These are phyloP conservation scores for Aradophagus sp. DNA, from an alignment of 1,140 invertebrate species.

Conservation along the genomic window DNA sequence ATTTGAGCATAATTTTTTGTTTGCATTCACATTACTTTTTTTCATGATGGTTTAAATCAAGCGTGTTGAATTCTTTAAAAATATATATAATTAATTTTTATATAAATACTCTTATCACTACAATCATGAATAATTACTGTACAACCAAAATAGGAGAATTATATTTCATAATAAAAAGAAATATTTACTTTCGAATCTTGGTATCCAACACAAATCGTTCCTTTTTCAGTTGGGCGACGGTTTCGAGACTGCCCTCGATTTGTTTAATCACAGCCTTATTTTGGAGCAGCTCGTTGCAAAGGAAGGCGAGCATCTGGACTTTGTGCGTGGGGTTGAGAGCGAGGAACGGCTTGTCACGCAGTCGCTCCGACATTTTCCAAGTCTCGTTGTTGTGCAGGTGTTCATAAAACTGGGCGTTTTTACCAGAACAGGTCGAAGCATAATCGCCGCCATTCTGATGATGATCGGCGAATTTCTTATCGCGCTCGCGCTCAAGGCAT, in stretches of 20 bases:
- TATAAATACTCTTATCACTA: no score
- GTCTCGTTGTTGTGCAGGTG: conserved; percentile 84
- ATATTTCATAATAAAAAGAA: no score
- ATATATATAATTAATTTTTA: no score
- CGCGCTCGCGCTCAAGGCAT: conserved; percentile 84
- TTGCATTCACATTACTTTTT: no score
- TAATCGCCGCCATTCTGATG: conserved; percentile 83
- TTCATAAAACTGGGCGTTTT: conserved; percentile 86
- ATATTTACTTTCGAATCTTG: conserved; percentile 88
- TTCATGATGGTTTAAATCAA: no score
- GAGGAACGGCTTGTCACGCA: conserved; percentile 88
- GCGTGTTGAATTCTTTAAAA: no score
- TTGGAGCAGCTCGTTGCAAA: conserved; percentile 95
- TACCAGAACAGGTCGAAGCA: conserved; percentile 78
- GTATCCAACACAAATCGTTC: conserved; percentile 90
- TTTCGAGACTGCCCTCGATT: conserved; percentile 85
- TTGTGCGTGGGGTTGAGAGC: conserved; percentile 90
- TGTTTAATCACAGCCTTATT: conserved; percentile 90
- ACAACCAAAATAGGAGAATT: no score
- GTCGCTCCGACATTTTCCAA: conserved; percentile 83
- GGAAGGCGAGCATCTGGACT: conserved; percentile 88
- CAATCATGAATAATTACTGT: no score
- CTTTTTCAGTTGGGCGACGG: conserved; percentile 83
- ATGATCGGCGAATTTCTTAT: conserved; percentile 85
- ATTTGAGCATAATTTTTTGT: no score